Evolutionary conservation across 2,888 invertebrate species (phyloP), one percentile per base, ranked within the genome.

Genomic region (Hydriomena furcata): DNA sequence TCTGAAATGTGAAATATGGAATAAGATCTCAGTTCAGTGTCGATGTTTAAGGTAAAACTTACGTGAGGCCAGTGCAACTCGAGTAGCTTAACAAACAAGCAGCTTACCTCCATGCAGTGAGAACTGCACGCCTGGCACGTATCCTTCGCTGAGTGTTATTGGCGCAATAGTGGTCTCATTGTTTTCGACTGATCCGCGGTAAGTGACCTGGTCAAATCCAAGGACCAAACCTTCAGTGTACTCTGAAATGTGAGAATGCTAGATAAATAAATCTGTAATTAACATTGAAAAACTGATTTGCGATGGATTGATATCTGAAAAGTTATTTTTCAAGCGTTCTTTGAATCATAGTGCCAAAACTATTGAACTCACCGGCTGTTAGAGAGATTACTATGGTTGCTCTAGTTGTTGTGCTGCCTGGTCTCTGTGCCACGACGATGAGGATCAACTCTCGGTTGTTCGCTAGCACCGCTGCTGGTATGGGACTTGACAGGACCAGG

Each of bases 381-480:
- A 69, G 47, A 0, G 61, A 44, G 8, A 73, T 64, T 5, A 71
- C 51, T 20, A 71, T 58, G 0, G 67, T 66, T 0, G 71, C 48
- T 23, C 57, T 52, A 6, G 63, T 61, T 7, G 47, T 48, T 4
- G 36, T 46, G 28, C 59, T 63, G 13, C 62, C 63, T 7, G 54
- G 46, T 23, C 60, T 64, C 5, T 56, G 34, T 1, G 73, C 73
- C 6, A 42, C 49, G 13, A 71, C 42, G 1, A 52, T 30, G 21
- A 72, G 67, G 1, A 68, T 46, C 7, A 73, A 53, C 25, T 66
- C 66, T 13, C 62, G 62, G 32, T 66, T 66, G 43, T 61, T 68
- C 10, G 52, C 52, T 20, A 73, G 12, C 0, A 69, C 58, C 10
- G 61, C 60, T 3, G 59, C 41, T 1, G 74, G 70, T 30, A 74